Conservation (phyloP, 2,797 vertebrate genomes). For the Vireo griseus region DNA sequence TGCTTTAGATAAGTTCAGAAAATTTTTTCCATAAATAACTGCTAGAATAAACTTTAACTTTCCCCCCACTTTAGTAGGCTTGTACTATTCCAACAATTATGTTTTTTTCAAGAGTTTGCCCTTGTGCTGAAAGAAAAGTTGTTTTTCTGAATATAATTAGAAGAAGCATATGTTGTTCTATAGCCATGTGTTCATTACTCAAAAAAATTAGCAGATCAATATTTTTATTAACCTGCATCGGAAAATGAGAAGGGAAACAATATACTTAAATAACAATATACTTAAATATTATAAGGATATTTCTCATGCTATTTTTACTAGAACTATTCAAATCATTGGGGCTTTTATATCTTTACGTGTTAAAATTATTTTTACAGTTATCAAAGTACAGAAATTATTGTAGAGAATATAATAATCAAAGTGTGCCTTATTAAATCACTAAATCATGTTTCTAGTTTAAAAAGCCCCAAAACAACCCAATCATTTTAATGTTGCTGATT, state of each 20-base stretch:
- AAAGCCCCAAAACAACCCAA: not conserved
- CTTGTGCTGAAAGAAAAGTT: not conserved
- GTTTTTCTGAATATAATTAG: not conserved
- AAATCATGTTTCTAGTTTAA: not conserved
- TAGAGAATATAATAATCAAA: not conserved
- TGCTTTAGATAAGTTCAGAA: not conserved
- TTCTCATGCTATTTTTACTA: not conserved
- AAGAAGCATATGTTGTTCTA: not conserved
- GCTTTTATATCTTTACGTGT: not conserved
- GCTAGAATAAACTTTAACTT: not conserved
- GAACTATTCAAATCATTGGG: not conserved
- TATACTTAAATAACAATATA: not conserved
- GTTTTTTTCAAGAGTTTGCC: not conserved
- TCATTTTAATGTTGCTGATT: not conserved
- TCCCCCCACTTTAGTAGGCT: not conserved
- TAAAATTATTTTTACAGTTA: not conserved
- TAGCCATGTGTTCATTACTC: not conserved
- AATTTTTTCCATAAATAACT: not conserved
- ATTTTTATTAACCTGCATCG: not conserved
- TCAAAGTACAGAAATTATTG: not conserved
- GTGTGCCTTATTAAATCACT: not conserved
- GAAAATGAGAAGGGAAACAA: not conserved
- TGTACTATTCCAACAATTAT: not conserved
- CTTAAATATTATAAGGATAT: not conserved
- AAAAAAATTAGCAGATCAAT: not conserved